phyloP scores from a whole-genome alignment of 2,888 invertebrate species.

The Limnephilus marmoratus region DNA sequence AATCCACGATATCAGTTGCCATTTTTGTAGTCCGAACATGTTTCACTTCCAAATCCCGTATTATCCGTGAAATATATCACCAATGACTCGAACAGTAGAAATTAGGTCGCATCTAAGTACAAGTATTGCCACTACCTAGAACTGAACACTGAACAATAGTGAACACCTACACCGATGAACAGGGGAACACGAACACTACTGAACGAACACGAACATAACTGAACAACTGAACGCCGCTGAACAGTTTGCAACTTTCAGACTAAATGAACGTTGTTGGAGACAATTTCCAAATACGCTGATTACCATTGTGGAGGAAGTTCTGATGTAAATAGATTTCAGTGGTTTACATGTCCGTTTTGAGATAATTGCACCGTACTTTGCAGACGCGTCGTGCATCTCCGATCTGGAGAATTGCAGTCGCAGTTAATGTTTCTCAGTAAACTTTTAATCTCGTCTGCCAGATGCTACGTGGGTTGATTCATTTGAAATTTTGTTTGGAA shows the following conservation, averaged over 20 bases:
- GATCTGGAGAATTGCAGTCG: background rate
- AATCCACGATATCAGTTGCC: no score
- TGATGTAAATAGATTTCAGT: background rate
- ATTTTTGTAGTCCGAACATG: background rate
- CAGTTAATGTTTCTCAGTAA: background rate
- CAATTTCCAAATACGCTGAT: slow-evolving; percentile 32
- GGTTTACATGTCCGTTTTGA: background rate
- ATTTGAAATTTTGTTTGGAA: background rate
- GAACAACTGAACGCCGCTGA: background rate
- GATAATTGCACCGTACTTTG: background rate
- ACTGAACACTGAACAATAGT: background rate
- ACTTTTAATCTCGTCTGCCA: background rate
- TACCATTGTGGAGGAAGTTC: background rate
- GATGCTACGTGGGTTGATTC: background rate
- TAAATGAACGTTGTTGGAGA: slow-evolving; percentile 28
- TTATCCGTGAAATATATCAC: background rate
- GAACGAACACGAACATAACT: background rate
- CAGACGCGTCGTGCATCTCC: background rate
- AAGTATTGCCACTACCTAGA: background rate
- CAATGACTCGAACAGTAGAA: background rate
- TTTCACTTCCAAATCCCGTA: background rate
- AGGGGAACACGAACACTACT: background rate
- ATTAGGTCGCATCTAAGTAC: background rate
- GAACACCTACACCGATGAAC: background rate
- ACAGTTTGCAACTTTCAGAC: slow-evolving; percentile 29